These are phyloP conservation scores for Catharus ustulatus DNA, from an alignment of 2,797 vertebrate genomes.

Conservation along the genomic window DNA sequence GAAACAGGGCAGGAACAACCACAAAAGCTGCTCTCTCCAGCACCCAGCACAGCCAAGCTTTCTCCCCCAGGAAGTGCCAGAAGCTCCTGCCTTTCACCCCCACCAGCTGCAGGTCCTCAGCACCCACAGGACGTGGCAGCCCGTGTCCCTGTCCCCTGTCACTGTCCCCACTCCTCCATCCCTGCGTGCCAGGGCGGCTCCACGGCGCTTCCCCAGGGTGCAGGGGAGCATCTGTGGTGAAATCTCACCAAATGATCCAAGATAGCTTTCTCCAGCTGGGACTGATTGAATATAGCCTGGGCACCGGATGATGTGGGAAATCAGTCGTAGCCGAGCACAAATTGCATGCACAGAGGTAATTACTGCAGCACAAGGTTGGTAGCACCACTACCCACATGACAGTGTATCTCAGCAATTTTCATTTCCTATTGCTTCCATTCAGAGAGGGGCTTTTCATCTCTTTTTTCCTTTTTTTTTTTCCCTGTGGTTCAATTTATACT, in stretches of 20 bases:
- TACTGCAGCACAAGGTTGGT: slow-evolving; percentile 55
- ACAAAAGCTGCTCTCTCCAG: background rate
- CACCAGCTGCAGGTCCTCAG: background rate
- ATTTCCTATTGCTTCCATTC: slow-evolving; percentile 60
- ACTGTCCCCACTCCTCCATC: background rate
- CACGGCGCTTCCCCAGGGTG: background rate
- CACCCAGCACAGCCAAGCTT: background rate
- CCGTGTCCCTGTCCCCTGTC: fast-evolving
- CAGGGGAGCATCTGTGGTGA: slow-evolving; percentile 40
- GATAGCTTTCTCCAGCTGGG: slow-evolving; percentile 55
- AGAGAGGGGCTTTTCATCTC: background rate
- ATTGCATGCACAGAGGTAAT: slow-evolving; percentile 64
- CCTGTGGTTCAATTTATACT: slow-evolving; percentile 16
- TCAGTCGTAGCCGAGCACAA: slow-evolving; percentile 49
- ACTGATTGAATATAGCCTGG: slow-evolving; percentile 51
- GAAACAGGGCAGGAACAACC: background rate
- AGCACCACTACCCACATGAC: slow-evolving; percentile 59
- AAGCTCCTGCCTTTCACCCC: background rate
- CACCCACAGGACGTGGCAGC: fast-evolving
- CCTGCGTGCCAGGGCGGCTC: background rate
- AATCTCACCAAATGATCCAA: slow-evolving; percentile 50
- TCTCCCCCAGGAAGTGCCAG: background rate
- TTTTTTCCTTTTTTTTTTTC: background rate
- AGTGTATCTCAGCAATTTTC: slow-evolving; percentile 59
- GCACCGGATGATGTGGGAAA: slow-evolving; percentile 47